Conservation (phyloP, 2,797 vertebrate genomes). For the Melanogrammus aeglefinus region DNA sequence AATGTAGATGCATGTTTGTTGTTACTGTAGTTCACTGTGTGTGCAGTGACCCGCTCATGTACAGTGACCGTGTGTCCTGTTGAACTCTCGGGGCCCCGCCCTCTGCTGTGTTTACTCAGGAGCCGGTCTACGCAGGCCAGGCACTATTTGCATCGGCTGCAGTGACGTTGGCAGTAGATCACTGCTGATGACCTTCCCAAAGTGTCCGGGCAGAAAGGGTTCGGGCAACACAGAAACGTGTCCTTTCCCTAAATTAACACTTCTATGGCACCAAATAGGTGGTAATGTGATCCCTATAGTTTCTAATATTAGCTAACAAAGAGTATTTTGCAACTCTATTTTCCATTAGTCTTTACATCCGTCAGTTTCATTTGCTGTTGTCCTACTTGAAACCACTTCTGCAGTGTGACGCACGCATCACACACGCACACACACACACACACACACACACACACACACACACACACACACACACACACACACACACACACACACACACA, state of each 20-base stretch:
- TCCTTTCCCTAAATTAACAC: neutral
- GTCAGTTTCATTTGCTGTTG: neutral
- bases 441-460: no score
- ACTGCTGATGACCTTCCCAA: neutral
- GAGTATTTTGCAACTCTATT: neutral
- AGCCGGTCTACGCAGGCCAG: neutral
- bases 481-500: no score
- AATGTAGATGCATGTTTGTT: neutral
- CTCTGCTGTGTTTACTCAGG: conserved; percentile 1
- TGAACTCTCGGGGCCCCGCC: neutral
- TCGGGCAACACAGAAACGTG: neutral
- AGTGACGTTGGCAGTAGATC: neutral
- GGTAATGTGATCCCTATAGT: neutral
- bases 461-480: no score
- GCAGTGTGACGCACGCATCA: neutral
- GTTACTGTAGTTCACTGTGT: neutral
- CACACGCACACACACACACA: no score
- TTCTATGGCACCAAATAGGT: neutral
- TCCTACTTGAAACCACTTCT: neutral
- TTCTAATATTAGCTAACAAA: neutral
- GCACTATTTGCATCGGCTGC: neutral
- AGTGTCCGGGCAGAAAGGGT: neutral
- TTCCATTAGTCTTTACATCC: neutral
- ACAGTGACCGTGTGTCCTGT: neutral
- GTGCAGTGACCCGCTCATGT: neutral